phyloP scores from a whole-genome alignment of 2,797 vertebrate species.

The Melanotaenia trifasciata region DNA sequence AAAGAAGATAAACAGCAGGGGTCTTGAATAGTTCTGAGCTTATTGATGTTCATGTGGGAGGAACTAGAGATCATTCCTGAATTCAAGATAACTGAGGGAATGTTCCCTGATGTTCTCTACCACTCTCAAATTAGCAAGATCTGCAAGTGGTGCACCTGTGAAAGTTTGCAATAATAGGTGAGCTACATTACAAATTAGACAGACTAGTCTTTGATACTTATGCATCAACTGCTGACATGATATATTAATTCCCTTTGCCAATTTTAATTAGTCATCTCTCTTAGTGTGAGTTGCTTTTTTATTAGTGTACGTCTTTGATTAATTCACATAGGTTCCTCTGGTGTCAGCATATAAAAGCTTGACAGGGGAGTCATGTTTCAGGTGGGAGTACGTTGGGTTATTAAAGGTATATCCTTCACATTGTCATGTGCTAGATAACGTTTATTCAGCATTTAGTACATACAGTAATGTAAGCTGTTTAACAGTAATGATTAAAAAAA shows the following conservation, averaged over 20 bases:
- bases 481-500: neutral
- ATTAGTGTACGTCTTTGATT: conserved; percentile 66
- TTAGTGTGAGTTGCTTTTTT: conserved; percentile 41
- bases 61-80: neutral
- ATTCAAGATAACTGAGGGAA: neutral
- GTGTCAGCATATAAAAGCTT: conserved; percentile 69
- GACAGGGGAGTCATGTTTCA: conserved; percentile 64
- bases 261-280: conserved; percentile 73
- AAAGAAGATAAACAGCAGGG: neutral
- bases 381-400: conserved; percentile 51
- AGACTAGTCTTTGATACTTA: conserved; percentile 64
- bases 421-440: conserved; percentile 55
- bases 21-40: neutral
- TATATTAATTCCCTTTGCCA: conserved; percentile 68
- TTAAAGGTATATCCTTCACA: conserved; percentile 63
- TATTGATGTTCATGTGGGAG: neutral
- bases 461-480: neutral
- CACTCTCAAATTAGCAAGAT: conserved; percentile 17
- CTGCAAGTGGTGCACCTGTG: conserved; percentile 39
- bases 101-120: conserved; percentile 8
- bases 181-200: conserved; percentile 55
- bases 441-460: conserved; percentile 53
- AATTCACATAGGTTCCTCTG: conserved; percentile 66
- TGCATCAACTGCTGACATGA: conserved; percentile 73
- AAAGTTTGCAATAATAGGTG: conserved; percentile 24